A percentile compares a stretch with the other conserved stretches of the same genome.
phyloP scores from a whole-genome alignment of 2,113 vertebrate species.

The Lophius piscatorius region DNA sequence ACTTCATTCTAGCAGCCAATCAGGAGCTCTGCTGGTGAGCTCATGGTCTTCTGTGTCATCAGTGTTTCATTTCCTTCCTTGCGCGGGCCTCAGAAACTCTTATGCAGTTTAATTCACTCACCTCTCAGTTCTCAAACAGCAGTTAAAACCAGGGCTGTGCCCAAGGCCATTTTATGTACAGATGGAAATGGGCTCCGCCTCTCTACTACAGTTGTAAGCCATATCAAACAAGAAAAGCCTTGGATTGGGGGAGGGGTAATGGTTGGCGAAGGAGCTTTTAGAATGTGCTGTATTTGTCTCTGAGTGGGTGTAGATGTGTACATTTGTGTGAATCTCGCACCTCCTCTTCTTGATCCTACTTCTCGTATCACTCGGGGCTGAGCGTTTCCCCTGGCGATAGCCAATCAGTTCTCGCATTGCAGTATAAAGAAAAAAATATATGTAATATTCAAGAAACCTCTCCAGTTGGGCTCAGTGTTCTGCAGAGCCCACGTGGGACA shows the following conservation, averaged over 20 bases:
- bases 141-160: conserved; percentile 53
- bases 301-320: not conserved
- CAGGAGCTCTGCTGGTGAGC: not conserved
- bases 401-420: conserved; percentile 85
- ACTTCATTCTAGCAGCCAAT: not conserved
- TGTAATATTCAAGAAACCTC: conserved; percentile 70
- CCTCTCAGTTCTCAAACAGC: conserved; percentile 64
- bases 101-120: conserved; percentile 67
- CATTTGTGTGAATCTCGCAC: conserved; percentile 39
- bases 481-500: conserved; percentile 50
- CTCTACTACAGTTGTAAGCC: conserved; percentile 67
- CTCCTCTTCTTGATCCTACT: conserved; percentile 62
- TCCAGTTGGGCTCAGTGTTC: conserved; percentile 54
- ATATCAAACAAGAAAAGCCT: conserved; percentile 76
- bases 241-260: conserved; percentile 40
- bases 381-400: conserved; percentile 73
- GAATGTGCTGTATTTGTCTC: conserved; percentile 49
- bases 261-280: conserved; percentile 59
- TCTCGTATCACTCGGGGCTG: conserved; percentile 73
- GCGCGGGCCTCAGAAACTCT: conserved; percentile 62
- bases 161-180: conserved; percentile 14
- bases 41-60: conserved; percentile 44
- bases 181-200: conserved; percentile 41
- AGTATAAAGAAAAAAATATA: conserved; percentile 77
- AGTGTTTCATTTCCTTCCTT: conserved; percentile 58